Evolutionary conservation across 2,797 vertebrate genomes (phyloP).

Genomic region (Microchirus variegatus): DNA sequence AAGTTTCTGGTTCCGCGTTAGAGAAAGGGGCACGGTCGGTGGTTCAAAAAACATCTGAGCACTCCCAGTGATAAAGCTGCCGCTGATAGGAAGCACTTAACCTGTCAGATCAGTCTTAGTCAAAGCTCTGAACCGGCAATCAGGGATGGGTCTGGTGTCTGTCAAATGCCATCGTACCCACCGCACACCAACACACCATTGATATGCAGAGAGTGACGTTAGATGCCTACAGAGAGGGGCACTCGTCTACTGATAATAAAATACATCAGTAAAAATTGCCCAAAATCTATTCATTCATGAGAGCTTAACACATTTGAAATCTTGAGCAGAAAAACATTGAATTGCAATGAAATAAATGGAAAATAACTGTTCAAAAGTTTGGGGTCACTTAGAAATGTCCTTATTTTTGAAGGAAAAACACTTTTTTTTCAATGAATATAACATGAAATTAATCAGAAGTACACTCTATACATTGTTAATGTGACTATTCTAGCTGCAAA

Average conservation of each 20-base stretch:
- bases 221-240: background rate
- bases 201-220: slow-evolving; percentile 6
- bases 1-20: slow-evolving; percentile 25
- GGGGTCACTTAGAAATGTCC: too few relatives aligned
- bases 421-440: too few relatives aligned
- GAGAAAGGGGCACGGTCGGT: slow-evolving; percentile 22
- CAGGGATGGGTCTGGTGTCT: slow-evolving; percentile 67
- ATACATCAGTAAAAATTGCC: background rate
- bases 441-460: too few relatives aligned
- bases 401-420: too few relatives aligned
- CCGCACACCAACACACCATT: slow-evolving; percentile 25
- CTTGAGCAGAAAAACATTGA: too few relatives aligned
- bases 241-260: background rate
- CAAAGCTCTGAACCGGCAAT: slow-evolving; percentile 70
- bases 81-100: slow-evolving; percentile 77
- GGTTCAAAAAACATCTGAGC: slow-evolving; percentile 73
- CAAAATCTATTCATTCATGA: too few relatives aligned
- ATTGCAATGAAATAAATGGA: too few relatives aligned
- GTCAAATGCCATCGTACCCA: slow-evolving; percentile 67
- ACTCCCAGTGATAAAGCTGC: slow-evolving; percentile 61
- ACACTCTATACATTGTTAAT: too few relatives aligned
- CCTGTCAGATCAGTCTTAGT: slow-evolving; percentile 67
- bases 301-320: too few relatives aligned
- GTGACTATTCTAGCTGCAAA: too few relatives aligned
- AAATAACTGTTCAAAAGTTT: too few relatives aligned